A percentile compares a stretch with the other conserved stretches of the same genome.
Conservation (phyloP, 2,113 vertebrate species). For the Philantomba maxwellii region DNA sequence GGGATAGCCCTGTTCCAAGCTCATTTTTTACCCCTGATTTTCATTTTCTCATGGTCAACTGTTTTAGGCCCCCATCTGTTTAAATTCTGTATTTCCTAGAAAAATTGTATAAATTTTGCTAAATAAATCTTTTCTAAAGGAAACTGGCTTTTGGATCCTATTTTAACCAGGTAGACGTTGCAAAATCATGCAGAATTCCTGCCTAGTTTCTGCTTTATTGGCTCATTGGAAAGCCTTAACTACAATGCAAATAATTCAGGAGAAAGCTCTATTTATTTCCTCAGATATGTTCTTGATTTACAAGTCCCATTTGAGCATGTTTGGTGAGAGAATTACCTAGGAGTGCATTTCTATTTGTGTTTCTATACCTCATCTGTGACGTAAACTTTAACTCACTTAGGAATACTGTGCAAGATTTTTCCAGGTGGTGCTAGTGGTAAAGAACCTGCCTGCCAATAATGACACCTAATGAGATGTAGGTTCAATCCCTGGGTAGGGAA, state of each 20-base stretch:
- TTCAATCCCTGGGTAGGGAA: background rate
- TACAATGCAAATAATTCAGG: background rate
- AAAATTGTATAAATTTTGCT: background rate
- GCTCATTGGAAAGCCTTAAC: background rate
- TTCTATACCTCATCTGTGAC: background rate
- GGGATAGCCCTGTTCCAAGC: background rate
- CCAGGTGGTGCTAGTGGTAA: background rate
- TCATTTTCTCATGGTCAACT: background rate
- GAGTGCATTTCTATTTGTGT: background rate
- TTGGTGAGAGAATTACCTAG: background rate
- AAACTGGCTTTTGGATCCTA: background rate
- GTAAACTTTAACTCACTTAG: background rate
- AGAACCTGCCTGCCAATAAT: background rate
- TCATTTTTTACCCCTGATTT: background rate
- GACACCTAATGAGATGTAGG: background rate
- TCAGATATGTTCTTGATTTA: background rate
- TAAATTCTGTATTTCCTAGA: background rate
- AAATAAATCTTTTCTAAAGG: background rate
- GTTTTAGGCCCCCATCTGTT: background rate
- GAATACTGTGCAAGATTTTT: background rate
- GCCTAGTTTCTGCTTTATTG: background rate
- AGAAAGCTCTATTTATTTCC: background rate
- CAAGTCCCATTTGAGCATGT: background rate
- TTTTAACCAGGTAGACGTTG: background rate
- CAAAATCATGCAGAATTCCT: background rate